Evolutionary conservation across 2,113 vertebrate genomes (phyloP), one percentile per base, ranked within the genome.

Genomic region (Lanius collurio): DNA sequence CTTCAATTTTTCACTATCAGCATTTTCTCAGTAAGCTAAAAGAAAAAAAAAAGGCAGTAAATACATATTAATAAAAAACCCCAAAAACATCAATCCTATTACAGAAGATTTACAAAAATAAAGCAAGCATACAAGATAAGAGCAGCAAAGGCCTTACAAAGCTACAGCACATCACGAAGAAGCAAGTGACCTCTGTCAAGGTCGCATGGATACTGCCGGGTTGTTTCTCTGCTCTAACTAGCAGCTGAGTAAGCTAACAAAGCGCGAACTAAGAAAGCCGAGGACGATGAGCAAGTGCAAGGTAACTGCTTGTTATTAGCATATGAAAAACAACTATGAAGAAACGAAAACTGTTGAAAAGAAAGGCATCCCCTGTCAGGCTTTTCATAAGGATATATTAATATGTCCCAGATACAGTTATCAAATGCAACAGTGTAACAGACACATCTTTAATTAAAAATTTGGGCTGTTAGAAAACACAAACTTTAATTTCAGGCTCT

Each of bases 181-280:
- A 90, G 73, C 65, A 77, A 83, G 24, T 7, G 50, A 95, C 93
- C 91, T 95, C 81, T 84, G 19, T 60, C 93, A 94, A 96, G 95
- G 94, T 92, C 90, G 71, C 35, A 53, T 14, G 15, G 49, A 65
- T 71, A 65, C 49, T 89, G 41, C 77, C 57, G 33, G 17, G 33
- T 15, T 15, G 10, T 64, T 82, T 21, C 68, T 75, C 67, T 78
- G 69, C 35, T 83, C 39, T 80, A 80, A 89, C 70, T 67, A 92
- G 56, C 57, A 93, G 65, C 60, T 53, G 46, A 78, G 12, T 31
- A 68, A 79, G 41, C 24, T 65, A 93, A 77, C 21, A 70, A 77
- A 92, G 47, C 64, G 44, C 41, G 11, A 92, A 67, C 35, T 14
- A 86, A 88, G 57, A 26, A 78, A 88, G 20, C n/a, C 47, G 6